Base-by-base conservation (phyloP, 2,888 invertebrate species). In the Boloria euphrosyne region DNA sequence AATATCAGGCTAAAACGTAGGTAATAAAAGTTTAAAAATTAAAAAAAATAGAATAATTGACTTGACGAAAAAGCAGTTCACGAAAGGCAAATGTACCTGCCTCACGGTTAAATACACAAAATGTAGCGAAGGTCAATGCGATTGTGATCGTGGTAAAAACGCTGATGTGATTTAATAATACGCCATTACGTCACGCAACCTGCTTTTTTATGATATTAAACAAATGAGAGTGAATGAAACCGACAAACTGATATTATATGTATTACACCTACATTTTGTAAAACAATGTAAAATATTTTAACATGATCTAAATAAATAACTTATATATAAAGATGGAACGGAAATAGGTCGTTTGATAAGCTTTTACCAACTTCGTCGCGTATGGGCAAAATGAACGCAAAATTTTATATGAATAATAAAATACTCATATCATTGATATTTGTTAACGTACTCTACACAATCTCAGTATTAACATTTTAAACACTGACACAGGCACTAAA, bases 61-160 rank as follows among this genome's bases (percentile, higher is more conserved):
- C 27, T 16, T 49, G 50, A 54, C 46, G 16, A 69, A 66, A 52
- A 3, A 16, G 13, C 18, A 44, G 38, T 13, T 57, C 55, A 61
- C 51, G 38, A 64, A 70, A 68, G 58, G 66, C 60, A 49, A 57
- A 65, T 50, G 13, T 44, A 54, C 55, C 67, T 63, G 57, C 62
- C 57, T 60, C 50, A 16, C 31, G 38, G 53, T 62, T 62, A 69
- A 54, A 66, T 63, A 68, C 49, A 58, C 67, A 57, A 66, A 63
- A 62, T 49, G 44, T 63, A 66, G 62, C 55, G 71, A 76, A 75
- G 76, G 77, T 76, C 73, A 75, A 76, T 73, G 69, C 46, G 64
- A 72, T 60, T 75, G 68, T 63, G 65, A 66, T 59, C 61, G 16
- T 47, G 50, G 53, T 62, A 64, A 62, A 62, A 66, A 64, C 31